Base-by-base conservation (phyloP, 2,113 vertebrate genomes). In the Macrotis lagotis region DNA sequence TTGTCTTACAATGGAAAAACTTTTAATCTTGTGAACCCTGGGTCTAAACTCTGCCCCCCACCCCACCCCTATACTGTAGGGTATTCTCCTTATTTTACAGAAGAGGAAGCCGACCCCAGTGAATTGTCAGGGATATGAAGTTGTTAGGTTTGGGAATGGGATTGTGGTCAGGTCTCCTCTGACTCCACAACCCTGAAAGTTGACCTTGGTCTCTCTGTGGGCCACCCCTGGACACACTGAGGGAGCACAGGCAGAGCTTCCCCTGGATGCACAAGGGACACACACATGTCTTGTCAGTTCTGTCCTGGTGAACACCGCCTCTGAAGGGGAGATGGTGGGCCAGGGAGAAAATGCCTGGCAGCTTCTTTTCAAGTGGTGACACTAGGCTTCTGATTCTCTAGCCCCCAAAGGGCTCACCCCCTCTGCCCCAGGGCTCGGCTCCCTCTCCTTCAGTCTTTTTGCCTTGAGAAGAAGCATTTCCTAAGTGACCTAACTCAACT, bases 271-370 rank as follows among this genome's bases (percentile, higher is more conserved):
- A 37, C 3, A 12, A 66, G 28, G 50, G 51, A 66, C 55, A 37
- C 12, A 37, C 3, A 12, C 31, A 14, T 66, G 11, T 14, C 31
- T 25, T 92, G 48, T 94, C 91, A 93, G 94, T 91, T 94, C 95
- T 96, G 94, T 95, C 89, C 94, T 90, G 92, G 97, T 94, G 93
- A 94, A 90, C 94, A 95, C 96, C 3, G 0, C 37, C 97, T 96
- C 97, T 95, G 96, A 94, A 94, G 37, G 83, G 0, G 55, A 96
- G 94, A 95, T 90, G 89, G 51, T 0, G 9, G 9, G 9, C 14
- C 14, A 51, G 50, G n/a, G n/a, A n/a, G n/a, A n/a, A n/a, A n/a
- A n/a, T n/a, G n/a, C n/a, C n/a, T n/a, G n/a, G n/a, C n/a, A 25
- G 3, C 51, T 93, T 94, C 66, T 92, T 94, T 92, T 91, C 90